These are phyloP conservation scores for Siderastrea siderea DNA, from an alignment of 92 coral and sea anemone species.

Conservation along the genomic window DNA sequence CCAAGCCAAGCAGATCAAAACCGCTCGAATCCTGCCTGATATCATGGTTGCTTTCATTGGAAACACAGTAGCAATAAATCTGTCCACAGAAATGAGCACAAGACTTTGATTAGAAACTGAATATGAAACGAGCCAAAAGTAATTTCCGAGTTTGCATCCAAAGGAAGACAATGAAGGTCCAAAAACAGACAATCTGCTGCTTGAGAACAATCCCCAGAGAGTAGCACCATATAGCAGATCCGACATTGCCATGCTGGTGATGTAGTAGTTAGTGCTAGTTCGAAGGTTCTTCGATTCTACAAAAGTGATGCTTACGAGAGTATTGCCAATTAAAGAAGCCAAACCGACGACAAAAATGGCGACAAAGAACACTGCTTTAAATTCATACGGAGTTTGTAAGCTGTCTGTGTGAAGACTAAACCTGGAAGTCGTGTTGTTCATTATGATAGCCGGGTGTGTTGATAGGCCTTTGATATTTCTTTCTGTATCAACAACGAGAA, in stretches of 20 bases:
- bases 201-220: neutral
- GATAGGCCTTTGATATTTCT: too few relatives aligned
- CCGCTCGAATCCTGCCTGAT: neutral
- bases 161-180: neutral
- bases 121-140: neutral
- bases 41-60: neutral
- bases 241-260: constrained; percentile 13
- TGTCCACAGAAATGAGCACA: constrained; percentile 9
- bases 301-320: neutral
- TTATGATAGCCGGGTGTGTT: neutral
- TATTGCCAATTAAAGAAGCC: constrained; percentile 3
- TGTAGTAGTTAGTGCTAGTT: neutral
- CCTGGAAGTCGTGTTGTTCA: neutral
- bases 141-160: constrained; percentile 1
- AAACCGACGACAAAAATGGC: neutral
- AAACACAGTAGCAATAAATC: neutral
- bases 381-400: neutral
- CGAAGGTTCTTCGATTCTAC: neutral
- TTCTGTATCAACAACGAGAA: too few relatives aligned
- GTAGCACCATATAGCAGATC: constrained; percentile 2
- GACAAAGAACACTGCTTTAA: neutral
- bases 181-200: neutral
- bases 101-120: neutral
- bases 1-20: neutral
- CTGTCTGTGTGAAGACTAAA: neutral